Conservation (phyloP, 2,113 vertebrate genomes). For the Ailuropoda melanoleuca region DNA sequence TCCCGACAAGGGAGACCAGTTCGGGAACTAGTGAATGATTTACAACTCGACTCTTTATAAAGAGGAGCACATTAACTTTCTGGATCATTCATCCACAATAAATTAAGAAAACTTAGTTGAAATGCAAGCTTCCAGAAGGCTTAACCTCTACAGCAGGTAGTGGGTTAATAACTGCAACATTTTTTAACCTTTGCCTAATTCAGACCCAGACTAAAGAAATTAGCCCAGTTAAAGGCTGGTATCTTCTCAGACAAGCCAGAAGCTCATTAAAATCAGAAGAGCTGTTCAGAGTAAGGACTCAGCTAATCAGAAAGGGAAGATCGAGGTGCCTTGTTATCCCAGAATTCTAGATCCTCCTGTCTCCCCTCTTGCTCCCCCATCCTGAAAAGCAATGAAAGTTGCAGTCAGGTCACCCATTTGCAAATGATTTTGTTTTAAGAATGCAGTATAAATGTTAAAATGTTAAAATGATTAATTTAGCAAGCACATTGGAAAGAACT, state of each 20-base stretch:
- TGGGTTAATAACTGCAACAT: neutral
- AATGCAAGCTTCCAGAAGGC: constrained; percentile 30
- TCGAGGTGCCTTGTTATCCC: neutral
- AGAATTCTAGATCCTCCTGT: neutral
- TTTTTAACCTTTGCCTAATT: neutral
- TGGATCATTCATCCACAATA: neutral
- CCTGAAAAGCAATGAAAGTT: neutral
- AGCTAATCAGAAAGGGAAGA: neutral
- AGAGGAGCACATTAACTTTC: neutral
- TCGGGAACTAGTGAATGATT: constrained; percentile 4
- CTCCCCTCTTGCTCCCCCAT: neutral
- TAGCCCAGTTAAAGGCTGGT: neutral
- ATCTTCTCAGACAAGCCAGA: constrained; percentile 16
- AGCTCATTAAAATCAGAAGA: neutral
- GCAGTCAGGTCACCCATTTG: neutral
- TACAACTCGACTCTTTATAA: neutral
- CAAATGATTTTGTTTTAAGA: constrained; percentile 30
- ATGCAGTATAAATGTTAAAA: neutral
- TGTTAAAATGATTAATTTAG: neutral
- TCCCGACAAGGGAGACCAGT: neutral
- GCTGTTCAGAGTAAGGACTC: neutral
- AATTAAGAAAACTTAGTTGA: constrained; percentile 8
- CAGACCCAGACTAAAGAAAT: neutral
- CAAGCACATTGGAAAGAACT: constrained; percentile 26
- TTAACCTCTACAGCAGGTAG: neutral